phyloP scores from a whole-genome alignment of 2,888 invertebrate species.

The Globia sparganii region DNA sequence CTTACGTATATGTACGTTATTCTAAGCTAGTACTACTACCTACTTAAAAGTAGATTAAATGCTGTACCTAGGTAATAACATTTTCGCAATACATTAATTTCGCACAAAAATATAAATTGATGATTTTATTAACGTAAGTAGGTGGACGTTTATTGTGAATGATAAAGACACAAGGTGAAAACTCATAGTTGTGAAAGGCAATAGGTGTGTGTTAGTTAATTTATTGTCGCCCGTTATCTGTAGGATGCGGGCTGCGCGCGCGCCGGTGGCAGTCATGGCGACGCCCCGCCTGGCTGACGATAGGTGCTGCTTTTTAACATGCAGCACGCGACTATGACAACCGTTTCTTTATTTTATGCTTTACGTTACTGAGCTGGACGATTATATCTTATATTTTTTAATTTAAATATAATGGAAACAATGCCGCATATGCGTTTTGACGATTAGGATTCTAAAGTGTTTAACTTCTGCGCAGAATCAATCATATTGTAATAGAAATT shows the following conservation, averaged over 20 bases:
- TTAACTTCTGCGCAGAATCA: too few species aligned
- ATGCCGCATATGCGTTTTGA: neutral
- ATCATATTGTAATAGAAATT: neutral
- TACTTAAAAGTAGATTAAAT: neutral
- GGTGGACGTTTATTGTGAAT: constrained; percentile 67
- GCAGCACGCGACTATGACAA: constrained; percentile 85
- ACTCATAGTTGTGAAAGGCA: constrained; percentile 87
- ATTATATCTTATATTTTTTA: neutral
- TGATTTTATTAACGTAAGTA: constrained; percentile 46
- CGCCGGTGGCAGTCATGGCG: constrained; percentile 77
- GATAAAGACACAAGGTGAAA: constrained; percentile 86
- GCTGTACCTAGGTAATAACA: neutral
- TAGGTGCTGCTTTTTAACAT: constrained; percentile 76
- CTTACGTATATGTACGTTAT: neutral
- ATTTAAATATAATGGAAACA: constrained; percentile 10
- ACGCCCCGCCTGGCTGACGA: constrained; percentile 65
- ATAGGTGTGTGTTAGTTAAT: constrained; percentile 81
- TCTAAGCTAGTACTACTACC: neutral
- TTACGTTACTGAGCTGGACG: constrained; percentile 11
- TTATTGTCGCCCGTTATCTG: constrained; percentile 88
- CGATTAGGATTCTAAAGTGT: neutral
- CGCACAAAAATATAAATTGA: constrained; percentile 34
- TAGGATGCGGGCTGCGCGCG: constrained; percentile 86
- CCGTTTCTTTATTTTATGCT: constrained; percentile 69
- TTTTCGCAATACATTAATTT: constrained; percentile 17